These are phyloP conservation scores for Malurus melanocephalus DNA, from an alignment of 2,113 vertebrate genomes.

Conservation along the genomic window DNA sequence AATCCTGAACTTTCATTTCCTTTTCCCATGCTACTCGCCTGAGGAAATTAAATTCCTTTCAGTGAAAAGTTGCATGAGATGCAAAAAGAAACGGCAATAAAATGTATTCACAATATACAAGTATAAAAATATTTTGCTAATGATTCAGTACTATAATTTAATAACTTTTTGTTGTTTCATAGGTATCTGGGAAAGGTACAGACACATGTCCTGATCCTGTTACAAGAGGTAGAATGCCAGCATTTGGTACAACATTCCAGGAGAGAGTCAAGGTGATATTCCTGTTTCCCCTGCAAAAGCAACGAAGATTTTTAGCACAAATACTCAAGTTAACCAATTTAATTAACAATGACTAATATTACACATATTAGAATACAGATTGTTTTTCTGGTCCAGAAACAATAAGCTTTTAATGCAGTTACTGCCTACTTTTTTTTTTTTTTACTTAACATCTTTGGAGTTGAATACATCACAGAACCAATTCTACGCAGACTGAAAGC, in stretches of 20 bases:
- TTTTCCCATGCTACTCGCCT: slow-evolving; percentile 8
- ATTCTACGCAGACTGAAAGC: background rate
- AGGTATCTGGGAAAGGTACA: slow-evolving; percentile 90
- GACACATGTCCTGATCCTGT: slow-evolving; percentile 90
- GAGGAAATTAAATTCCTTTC: slow-evolving; percentile 55
- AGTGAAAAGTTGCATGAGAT: slow-evolving; percentile 18
- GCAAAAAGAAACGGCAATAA: slow-evolving; percentile 63
- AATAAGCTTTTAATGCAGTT: background rate
- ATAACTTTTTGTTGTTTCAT: slow-evolving; percentile 90
- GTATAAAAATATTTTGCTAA: slow-evolving; percentile 78
- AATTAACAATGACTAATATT: background rate
- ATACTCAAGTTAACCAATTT: background rate
- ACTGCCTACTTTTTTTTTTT: background rate
- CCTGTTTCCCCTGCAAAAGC: slow-evolving; percentile 86
- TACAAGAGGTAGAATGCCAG: slow-evolving; percentile 94
- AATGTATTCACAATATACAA: slow-evolving; percentile 71
- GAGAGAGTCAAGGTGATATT: slow-evolving; percentile 95
- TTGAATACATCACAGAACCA: background rate
- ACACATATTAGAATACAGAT: background rate
- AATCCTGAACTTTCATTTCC: background rate
- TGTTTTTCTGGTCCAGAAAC: background rate
- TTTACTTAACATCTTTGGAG: background rate
- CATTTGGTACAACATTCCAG: slow-evolving; percentile 97
- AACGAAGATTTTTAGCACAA: slow-evolving; percentile 17
- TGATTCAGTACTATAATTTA: slow-evolving; percentile 80